Conservation (phyloP, 1,140 invertebrate species). For the Drosophila nasuta region DNA sequence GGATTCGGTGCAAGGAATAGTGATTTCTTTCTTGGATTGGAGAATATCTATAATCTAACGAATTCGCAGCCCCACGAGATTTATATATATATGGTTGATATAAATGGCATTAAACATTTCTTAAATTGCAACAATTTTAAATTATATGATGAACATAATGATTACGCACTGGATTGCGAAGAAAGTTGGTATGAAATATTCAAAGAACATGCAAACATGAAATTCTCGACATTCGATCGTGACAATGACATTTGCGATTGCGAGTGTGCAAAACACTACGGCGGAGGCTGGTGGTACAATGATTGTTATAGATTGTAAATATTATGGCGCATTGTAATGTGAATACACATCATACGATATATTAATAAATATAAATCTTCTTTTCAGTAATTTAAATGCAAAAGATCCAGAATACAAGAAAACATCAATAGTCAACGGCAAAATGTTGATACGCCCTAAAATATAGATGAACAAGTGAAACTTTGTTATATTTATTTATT, state of each 20-base stretch:
- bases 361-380: no score
- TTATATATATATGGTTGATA: neutral
- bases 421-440: no score
- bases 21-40: neutral
- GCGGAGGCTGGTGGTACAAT: no score
- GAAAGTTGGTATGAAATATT: no score
- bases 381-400: no score
- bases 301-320: no score
- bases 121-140: neutral
- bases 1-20: neutral
- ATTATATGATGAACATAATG: neutral
- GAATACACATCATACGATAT: no score
- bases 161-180: neutral
- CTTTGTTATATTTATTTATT: no score
- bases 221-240: conserved; percentile 1
- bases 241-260: neutral
- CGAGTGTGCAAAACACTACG: neutral
- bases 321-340: no score
- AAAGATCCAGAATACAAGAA: no score
- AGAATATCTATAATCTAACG: neutral
- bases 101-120: neutral
- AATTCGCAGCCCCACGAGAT: neutral
- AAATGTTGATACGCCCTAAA: no score
- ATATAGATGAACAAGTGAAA: no score
- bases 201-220: neutral